Percentiles rank a stretch among this genome's conserved stretches.
These are phyloP conservation scores for Graphium colonna DNA, from an alignment of 2,888 invertebrate species.

Conservation along the genomic window DNA sequence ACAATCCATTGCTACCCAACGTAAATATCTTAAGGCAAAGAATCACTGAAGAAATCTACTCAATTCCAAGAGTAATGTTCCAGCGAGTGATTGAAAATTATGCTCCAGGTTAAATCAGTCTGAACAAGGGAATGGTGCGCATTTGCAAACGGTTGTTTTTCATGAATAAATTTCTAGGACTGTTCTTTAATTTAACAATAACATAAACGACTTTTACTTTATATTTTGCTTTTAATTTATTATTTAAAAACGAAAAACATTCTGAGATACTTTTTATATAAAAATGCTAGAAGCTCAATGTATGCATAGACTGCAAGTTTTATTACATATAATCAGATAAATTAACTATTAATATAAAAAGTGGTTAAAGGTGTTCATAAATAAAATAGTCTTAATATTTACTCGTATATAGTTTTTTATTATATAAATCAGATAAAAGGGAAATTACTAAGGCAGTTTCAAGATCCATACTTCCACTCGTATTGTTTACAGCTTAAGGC, in stretches of 20 bases:
- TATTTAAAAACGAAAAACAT: constrained; percentile 6
- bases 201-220: constrained; percentile 16
- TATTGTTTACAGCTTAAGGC: too few relatives aligned
- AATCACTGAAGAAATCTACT: constrained; percentile 33
- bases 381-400: too few relatives aligned
- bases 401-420: too few relatives aligned
- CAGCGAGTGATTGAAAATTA: constrained; percentile 27
- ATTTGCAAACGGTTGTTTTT: constrained; percentile 26
- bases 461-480: too few relatives aligned
- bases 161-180: constrained; percentile 23
- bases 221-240: constrained; percentile 3
- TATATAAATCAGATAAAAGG: too few relatives aligned
- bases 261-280: not conserved
- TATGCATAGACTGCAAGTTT: too few relatives aligned
- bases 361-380: too few relatives aligned
- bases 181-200: constrained; percentile 23
- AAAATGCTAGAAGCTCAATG: too few relatives aligned
- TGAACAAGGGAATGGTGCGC: constrained; percentile 26
- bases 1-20: constrained; percentile 9
- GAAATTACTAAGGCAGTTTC: too few relatives aligned
- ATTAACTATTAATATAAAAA: too few relatives aligned
- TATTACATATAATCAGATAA: too few relatives aligned
- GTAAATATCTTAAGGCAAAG: constrained; percentile 30
- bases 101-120: constrained; percentile 28
- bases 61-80: constrained; percentile 33